These are phyloP conservation scores for Serilophus lunatus DNA, from an alignment of 2,113 vertebrate genomes.

Conservation along the genomic window DNA sequence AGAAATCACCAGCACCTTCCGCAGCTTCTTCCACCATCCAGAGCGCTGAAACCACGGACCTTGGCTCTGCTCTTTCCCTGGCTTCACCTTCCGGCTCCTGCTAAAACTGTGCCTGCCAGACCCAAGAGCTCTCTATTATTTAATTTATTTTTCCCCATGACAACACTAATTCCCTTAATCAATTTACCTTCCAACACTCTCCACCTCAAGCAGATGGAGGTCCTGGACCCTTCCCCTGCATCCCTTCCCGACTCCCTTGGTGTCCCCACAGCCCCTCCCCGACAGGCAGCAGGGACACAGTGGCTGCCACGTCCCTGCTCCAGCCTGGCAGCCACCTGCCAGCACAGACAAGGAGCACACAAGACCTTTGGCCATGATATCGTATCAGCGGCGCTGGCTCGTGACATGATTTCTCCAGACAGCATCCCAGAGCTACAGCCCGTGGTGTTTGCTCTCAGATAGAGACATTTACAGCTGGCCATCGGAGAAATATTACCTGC, in stretches of 20 bases:
- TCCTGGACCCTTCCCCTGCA: background rate
- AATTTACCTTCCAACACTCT: background rate
- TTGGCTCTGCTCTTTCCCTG: background rate
- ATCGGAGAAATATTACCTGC: slow-evolving; percentile 23
- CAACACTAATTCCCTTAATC: background rate
- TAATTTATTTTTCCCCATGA: background rate
- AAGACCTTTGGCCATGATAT: slow-evolving; percentile 1
- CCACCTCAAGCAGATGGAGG: background rate
- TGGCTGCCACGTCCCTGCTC: background rate
- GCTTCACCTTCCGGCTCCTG: background rate
- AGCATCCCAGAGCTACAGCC: background rate
- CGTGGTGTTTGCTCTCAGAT: background rate
- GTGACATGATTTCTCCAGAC: background rate
- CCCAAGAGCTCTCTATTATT: background rate
- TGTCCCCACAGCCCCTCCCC: background rate
- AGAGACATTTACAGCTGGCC: slow-evolving; percentile 37
- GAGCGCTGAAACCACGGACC: accelerated
- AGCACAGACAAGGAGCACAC: background rate
- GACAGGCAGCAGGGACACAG: background rate
- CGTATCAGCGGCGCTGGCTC: accelerated
- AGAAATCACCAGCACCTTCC: background rate
- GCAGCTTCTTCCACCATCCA: background rate
- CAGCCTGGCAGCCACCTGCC: background rate
- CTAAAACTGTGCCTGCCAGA: background rate
- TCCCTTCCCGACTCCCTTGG: background rate